Conservation (phyloP, 2,888 invertebrate species). For the Morpho deidamia region DNA sequence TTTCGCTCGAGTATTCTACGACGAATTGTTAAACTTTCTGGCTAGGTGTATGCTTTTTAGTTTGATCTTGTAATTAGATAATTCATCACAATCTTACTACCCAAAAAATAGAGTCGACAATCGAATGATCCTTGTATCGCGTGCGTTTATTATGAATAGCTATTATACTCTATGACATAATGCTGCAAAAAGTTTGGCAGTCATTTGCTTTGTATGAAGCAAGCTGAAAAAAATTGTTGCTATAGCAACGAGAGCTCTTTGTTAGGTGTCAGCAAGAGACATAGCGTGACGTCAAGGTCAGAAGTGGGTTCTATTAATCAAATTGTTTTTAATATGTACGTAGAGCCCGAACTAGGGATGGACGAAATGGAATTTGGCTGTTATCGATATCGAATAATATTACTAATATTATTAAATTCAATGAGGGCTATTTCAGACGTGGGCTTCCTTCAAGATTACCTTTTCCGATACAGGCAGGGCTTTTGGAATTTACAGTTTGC, state of each 20-base stretch:
- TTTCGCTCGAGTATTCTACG: no score
- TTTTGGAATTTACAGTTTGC: no score
- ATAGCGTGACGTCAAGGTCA: background rate
- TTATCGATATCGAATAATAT: no score
- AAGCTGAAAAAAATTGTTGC: conserved; percentile 18
- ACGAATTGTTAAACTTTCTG: no score
- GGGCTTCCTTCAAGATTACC: no score
- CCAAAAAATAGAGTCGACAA: background rate
- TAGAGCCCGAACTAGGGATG: background rate
- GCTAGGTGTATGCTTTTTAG: no score
- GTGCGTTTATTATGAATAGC: conserved; percentile 15
- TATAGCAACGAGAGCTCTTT: conserved; percentile 14
- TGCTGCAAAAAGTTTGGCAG: conserved; percentile 41
- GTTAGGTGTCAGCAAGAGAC: background rate
- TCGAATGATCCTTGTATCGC: background rate
- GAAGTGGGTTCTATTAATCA: background rate
- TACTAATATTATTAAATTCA: no score
- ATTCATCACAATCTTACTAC: background rate
- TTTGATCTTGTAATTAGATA: no score
- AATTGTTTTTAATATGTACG: background rate
- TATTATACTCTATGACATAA: conserved; percentile 38
- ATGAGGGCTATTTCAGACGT: no score
- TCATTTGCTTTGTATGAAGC: conserved; percentile 36
- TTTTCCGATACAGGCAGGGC: no score
- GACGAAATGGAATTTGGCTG: no score